These are phyloP conservation scores for Orius insidiosus DNA, from an alignment of 1,140 invertebrate species.

Conservation along the genomic window DNA sequence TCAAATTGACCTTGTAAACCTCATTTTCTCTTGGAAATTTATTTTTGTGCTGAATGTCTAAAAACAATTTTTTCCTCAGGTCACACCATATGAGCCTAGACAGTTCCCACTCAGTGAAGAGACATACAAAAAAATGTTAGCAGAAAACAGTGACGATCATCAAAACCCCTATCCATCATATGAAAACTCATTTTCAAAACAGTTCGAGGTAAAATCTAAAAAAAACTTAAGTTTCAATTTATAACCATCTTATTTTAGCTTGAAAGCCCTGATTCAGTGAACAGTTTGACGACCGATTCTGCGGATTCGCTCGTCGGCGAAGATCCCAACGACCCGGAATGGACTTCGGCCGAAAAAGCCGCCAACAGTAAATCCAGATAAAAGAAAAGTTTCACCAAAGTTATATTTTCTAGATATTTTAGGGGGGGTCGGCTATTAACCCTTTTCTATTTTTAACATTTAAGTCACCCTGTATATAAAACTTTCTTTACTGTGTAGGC, in stretches of 20 bases:
- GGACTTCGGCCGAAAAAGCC: conserved; percentile 28
- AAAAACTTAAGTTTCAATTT: not conserved
- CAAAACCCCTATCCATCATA: conserved; percentile 19
- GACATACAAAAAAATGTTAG: conserved; percentile 47
- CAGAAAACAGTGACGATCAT: conserved; percentile 45
- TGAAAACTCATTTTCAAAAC: not conserved
- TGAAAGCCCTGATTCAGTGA: conserved; percentile 27
- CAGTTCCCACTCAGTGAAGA: conserved; percentile 56
- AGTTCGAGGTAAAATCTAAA: conserved; percentile 5
- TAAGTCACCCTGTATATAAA: too few species aligned
- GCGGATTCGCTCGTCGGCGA: conserved; percentile 40
- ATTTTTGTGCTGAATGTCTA: not conserved
- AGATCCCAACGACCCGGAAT: conserved; percentile 67
- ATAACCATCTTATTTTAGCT: conserved; percentile 5
- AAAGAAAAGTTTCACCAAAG: too few species aligned
- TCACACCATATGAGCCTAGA: conserved; percentile 50
- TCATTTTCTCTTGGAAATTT: not conserved
- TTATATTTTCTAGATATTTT: too few species aligned
- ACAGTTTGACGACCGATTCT: conserved; percentile 41
- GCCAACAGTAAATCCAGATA: too few species aligned
- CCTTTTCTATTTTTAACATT: too few species aligned
- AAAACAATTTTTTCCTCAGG: conserved; percentile 23
- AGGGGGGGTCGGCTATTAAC: too few species aligned
- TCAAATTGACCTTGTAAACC: too few species aligned
- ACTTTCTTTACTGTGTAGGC: too few species aligned